phyloP scores from a whole-genome alignment of 2,113 vertebrate genomes.

The Herpetotheres cachinnans region DNA sequence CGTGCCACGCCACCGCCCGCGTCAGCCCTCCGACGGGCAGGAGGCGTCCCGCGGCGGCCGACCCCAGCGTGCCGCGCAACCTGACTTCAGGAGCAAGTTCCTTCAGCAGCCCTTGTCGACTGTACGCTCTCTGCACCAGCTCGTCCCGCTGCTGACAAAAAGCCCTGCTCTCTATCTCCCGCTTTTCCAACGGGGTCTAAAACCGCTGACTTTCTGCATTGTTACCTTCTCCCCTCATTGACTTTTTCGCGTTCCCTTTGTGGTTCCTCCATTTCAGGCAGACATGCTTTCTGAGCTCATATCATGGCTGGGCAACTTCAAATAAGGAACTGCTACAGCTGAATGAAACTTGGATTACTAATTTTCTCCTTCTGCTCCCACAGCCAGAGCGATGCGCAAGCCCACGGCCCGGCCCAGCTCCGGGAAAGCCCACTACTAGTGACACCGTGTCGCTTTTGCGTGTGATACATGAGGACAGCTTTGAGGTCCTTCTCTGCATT shows the following conservation, averaged over 20 bases:
- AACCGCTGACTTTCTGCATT: not conserved
- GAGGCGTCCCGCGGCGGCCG: not conserved
- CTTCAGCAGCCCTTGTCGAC: not conserved
- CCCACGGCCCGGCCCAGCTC: not conserved
- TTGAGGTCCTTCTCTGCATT: not conserved
- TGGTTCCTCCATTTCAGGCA: not conserved
- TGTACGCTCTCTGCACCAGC: not conserved
- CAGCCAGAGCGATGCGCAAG: not conserved
- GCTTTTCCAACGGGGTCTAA: not conserved
- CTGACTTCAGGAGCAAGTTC: not conserved
- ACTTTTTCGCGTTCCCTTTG: not conserved
- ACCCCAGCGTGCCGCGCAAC: no score
- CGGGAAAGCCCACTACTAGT: not conserved
- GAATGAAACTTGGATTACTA: not conserved
- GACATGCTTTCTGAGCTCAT: not conserved
- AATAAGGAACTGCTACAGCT: not conserved
- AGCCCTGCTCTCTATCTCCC: not conserved
- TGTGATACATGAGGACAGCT: not conserved
- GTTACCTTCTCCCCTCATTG: not conserved
- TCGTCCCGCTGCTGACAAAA: not conserved
- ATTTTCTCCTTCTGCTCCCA: not conserved
- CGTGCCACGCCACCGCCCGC: fast-evolving
- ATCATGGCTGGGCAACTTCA: not conserved
- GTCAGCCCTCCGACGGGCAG: not conserved
- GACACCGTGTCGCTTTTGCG: not conserved